Evolutionary conservation across 1,140 invertebrate species (phyloP).

Genomic region (Limonius californicus): DNA sequence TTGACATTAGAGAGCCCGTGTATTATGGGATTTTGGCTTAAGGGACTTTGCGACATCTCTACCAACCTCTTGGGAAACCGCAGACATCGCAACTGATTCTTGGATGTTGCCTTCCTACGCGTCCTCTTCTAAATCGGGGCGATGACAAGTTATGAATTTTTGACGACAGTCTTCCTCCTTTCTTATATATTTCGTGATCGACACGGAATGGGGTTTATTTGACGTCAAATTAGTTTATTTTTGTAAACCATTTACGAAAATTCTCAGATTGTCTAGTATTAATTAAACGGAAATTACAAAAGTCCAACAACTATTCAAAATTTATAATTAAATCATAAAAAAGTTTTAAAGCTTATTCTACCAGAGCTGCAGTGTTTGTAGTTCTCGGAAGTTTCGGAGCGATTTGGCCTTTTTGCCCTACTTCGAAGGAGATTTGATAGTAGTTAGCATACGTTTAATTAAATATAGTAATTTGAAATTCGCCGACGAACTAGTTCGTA

Average conservation of each 20-base stretch:
- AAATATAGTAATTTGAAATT: too few relatives aligned
- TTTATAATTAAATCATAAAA: too few relatives aligned
- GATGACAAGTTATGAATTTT: constrained; percentile 1
- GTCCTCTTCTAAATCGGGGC: not conserved
- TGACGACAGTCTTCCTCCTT: not conserved
- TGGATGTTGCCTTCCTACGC: not conserved
- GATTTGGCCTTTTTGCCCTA: too few relatives aligned
- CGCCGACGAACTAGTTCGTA: too few relatives aligned
- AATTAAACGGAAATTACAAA: not conserved
- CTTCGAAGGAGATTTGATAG: too few relatives aligned
- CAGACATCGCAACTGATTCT: constrained; percentile 6
- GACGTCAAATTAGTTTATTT: not conserved
- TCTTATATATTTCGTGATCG: not conserved
- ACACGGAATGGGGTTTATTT: not conserved
- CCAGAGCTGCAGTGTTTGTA: too few relatives aligned
- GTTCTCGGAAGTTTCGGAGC: too few relatives aligned
- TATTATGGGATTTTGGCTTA: constrained; percentile 12
- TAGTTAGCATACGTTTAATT: too few relatives aligned
- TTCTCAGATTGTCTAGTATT: not conserved
- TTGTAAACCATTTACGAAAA: not conserved
- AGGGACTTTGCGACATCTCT: constrained; percentile 12
- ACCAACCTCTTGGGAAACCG: constrained; percentile 1
- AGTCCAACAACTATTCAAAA: too few relatives aligned
- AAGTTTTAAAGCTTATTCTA: too few relatives aligned
- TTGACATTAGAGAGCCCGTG: constrained; percentile 10